These are phyloP conservation scores for Myrmophylax atrothorax DNA, from an alignment of 2,113 vertebrate genomes.

Conservation along the genomic window DNA sequence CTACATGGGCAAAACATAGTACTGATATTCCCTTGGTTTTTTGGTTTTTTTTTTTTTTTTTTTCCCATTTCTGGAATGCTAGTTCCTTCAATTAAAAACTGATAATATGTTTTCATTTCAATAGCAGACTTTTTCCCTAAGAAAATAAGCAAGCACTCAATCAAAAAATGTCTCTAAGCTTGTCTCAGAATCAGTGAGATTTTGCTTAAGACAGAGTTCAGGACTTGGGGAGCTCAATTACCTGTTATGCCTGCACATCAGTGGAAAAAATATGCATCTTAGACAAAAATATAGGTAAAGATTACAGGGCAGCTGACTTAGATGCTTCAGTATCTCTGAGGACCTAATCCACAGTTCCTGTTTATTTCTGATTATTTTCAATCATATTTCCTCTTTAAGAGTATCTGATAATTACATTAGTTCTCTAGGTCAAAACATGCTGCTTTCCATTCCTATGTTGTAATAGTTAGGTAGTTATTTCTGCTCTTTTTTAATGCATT, in stretches of 20 bases:
- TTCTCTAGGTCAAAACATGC: not conserved
- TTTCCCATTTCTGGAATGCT: not conserved
- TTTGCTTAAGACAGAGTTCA: not conserved
- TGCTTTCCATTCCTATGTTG: not conserved
- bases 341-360: not conserved
- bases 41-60: not conserved
- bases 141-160: not conserved
- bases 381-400: not conserved
- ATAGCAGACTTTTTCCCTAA: not conserved
- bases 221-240: not conserved
- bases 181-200: not conserved
- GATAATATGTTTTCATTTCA: not conserved
- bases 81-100: not conserved
- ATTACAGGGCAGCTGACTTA: not conserved
- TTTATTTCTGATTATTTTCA: not conserved
- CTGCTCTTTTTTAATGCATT: not conserved
- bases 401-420: not conserved
- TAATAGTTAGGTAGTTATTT: not conserved
- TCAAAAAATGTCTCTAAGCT: not conserved
- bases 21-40: not conserved
- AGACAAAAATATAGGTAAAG: not conserved
- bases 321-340: not conserved
- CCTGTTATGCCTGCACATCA: not conserved
- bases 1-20: not conserved
- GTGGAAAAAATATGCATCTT: not conserved